These are phyloP conservation scores for Premnoplex brunnescens DNA, from an alignment of 2,797 vertebrate genomes.

Conservation along the genomic window DNA sequence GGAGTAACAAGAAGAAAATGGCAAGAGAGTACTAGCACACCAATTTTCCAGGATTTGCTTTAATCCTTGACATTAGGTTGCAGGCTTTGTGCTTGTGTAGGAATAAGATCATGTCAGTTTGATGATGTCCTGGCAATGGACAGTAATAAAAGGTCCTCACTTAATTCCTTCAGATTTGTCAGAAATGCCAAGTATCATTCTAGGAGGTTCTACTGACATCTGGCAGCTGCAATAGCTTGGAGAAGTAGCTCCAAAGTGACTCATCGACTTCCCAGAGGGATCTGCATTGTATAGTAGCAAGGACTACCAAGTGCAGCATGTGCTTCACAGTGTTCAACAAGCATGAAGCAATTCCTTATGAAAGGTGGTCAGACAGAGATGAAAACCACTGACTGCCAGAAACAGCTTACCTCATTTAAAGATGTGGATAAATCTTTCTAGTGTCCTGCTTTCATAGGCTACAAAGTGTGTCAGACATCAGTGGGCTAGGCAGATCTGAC, in stretches of 20 bases:
- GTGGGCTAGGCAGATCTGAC: background rate
- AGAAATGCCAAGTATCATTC: background rate
- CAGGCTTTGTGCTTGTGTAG: background rate
- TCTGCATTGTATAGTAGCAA: background rate
- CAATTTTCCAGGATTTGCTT: background rate
- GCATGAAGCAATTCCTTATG: background rate
- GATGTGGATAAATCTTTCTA: background rate
- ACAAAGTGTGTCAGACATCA: background rate
- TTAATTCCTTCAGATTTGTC: background rate
- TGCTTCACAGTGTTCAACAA: background rate
- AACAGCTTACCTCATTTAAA: background rate
- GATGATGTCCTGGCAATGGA: background rate
- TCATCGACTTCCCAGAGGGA: background rate
- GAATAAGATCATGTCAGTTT: background rate
- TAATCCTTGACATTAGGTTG: background rate
- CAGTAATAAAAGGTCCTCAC: background rate
- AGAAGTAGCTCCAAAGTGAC: background rate
- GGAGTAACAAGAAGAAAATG: background rate
- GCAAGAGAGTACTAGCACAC: background rate
- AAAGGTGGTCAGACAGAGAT: background rate
- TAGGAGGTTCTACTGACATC: background rate
- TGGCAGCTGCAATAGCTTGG: background rate
- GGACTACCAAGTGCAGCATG: accelerated
- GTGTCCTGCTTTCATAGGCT: background rate
- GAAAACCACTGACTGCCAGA: background rate